These are phyloP conservation scores for Oxyruncus cristatus DNA, from an alignment of 2,113 vertebrate genomes.

Conservation along the genomic window DNA sequence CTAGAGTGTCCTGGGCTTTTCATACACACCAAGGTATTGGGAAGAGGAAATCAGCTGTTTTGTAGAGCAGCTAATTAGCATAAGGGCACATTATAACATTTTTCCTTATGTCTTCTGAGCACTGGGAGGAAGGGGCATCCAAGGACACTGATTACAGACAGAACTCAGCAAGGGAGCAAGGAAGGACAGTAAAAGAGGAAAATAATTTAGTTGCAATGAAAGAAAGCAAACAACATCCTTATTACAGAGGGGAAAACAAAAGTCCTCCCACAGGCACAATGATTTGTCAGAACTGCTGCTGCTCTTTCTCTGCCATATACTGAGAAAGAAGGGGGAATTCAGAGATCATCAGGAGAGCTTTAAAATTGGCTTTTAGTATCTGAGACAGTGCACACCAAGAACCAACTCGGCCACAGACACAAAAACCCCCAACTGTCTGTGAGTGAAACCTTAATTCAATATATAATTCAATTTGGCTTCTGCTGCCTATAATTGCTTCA, in stretches of 20 bases:
- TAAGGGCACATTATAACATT: neutral
- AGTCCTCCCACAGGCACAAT: neutral
- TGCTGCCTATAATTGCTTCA: neutral
- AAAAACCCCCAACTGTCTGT: neutral
- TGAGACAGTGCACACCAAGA: neutral
- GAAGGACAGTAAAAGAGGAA: neutral
- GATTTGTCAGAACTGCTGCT: neutral
- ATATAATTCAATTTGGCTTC: constrained; percentile 19
- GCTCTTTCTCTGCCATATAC: neutral
- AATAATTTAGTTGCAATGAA: neutral
- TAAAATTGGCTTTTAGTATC: neutral
- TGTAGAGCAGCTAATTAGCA: neutral
- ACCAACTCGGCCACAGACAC: neutral
- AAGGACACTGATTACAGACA: neutral
- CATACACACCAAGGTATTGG: neutral
- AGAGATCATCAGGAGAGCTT: neutral
- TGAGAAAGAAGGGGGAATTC: neutral
- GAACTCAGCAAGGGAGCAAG: neutral
- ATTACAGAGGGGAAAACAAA: neutral
- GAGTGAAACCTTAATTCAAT: constrained; percentile 1
- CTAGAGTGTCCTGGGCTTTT: neutral
- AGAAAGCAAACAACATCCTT: neutral
- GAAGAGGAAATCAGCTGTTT: neutral
- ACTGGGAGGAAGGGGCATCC: neutral
- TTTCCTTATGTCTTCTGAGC: neutral